Percentiles rank a stretch among this genome's conserved stretches.
Conservation (phyloP, 2,888 invertebrate species). For the Apamea crenata region DNA sequence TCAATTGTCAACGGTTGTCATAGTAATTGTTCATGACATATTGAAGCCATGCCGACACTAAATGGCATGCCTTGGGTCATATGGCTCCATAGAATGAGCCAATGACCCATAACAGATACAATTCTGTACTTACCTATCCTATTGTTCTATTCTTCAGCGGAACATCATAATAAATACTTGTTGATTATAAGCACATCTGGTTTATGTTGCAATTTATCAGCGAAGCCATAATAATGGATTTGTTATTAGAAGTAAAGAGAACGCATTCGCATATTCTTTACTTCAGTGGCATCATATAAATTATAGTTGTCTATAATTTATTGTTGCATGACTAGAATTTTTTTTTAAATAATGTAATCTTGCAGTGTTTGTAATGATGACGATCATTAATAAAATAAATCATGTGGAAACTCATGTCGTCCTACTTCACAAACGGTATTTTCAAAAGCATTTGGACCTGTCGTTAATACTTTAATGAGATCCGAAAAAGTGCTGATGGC, state of each 20-base stretch:
- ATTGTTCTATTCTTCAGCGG: conserved; percentile 37
- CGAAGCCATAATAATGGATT: background rate
- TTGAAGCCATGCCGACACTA: conserved; percentile 11
- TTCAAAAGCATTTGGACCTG: background rate
- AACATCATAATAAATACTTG: conserved; percentile 12
- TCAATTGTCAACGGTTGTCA: conserved; percentile 34
- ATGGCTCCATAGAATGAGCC: conserved; percentile 15
- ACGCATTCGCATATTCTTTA: background rate
- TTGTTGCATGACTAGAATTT: background rate
- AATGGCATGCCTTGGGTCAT: conserved; percentile 6
- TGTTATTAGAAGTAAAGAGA: background rate
- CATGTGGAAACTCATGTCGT: background rate
- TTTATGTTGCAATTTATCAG: conserved; percentile 1
- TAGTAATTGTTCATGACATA: conserved; percentile 10
- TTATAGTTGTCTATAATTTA: background rate
- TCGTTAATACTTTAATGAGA: too few relatives aligned
- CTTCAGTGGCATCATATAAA: background rate
- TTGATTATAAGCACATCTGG: conserved; percentile 14
- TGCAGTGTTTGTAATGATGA: background rate
- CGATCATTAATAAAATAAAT: background rate
- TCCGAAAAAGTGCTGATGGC: background rate
- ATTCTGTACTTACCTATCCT: conserved; percentile 8
- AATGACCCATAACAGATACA: conserved; percentile 39
- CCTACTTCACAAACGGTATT: background rate
- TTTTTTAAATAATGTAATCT: background rate